Conservation (phyloP, 2,888 invertebrate species). For the Synergus japonicus region DNA sequence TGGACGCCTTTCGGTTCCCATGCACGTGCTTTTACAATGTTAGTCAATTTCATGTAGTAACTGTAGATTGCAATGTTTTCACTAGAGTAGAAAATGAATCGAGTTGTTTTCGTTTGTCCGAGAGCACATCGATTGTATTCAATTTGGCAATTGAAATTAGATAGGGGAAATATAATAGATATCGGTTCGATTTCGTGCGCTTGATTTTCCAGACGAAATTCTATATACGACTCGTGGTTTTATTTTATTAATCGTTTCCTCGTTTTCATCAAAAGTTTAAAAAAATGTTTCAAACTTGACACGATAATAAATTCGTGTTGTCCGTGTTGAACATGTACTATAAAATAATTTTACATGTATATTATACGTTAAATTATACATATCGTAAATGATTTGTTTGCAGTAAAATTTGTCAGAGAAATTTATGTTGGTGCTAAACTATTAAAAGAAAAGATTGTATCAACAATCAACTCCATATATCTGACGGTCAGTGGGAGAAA, state of each 20-base stretch:
- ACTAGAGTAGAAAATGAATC: background rate
- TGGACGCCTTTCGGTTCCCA: background rate
- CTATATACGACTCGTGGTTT: background rate
- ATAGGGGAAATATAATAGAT: constrained; percentile 1
- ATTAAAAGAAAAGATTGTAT: background rate
- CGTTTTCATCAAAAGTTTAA: background rate
- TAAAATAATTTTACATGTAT: background rate
- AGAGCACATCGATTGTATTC: background rate
- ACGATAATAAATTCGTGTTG: background rate
- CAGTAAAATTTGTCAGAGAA: background rate
- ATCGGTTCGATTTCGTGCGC: background rate
- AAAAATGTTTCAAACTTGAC: background rate
- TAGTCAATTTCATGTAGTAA: background rate
- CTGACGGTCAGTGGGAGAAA: background rate
- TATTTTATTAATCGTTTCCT: background rate
- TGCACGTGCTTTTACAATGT: background rate
- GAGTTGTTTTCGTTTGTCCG: background rate
- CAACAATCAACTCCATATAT: background rate
- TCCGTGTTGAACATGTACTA: background rate
- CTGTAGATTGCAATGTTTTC: background rate
- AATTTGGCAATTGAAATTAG: constrained; percentile 8
- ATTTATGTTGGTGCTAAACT: background rate
- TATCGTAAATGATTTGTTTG: background rate
- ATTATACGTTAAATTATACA: background rate
- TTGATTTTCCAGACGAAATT: constrained; percentile 2